Evolutionary conservation across 2,888 invertebrate species (phyloP).

Genomic region (Pteria penguin): DNA sequence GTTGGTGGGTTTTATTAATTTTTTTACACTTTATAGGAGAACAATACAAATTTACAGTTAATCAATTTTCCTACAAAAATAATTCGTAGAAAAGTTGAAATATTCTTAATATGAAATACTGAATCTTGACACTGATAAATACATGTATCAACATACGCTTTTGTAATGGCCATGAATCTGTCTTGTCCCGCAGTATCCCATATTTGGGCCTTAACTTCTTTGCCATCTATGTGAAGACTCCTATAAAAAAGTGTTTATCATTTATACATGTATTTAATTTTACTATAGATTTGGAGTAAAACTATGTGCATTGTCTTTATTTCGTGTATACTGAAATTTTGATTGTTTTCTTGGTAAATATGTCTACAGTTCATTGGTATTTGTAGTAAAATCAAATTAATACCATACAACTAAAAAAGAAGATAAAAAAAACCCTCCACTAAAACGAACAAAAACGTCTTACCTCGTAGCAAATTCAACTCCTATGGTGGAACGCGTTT

Average conservation of each 20-base stretch:
- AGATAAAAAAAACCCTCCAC: no score
- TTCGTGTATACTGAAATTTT: no score
- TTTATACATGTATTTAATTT: background rate
- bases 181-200: conserved; percentile 84
- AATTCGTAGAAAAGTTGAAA: no score
- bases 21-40: no score
- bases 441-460: no score
- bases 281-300: background rate
- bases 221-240: conserved; percentile 88
- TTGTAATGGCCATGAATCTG: conserved; percentile 75
- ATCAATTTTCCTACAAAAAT: background rate
- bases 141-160: conserved; percentile 75
- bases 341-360: no score
- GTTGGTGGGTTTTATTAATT: no score
- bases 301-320: background rate
- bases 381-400: no score
- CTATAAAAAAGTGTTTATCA: conserved; percentile 47
- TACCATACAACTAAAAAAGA: no score
- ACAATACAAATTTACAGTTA: background rate
- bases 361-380: no score
- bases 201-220: conserved; percentile 99
- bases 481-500: conserved; percentile 75
- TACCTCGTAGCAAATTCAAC: conserved; percentile 77
- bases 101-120: background rate
- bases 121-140: background rate